Base-by-base conservation (phyloP, 2,888 invertebrate species). In the Orchesellides sinensis region DNA sequence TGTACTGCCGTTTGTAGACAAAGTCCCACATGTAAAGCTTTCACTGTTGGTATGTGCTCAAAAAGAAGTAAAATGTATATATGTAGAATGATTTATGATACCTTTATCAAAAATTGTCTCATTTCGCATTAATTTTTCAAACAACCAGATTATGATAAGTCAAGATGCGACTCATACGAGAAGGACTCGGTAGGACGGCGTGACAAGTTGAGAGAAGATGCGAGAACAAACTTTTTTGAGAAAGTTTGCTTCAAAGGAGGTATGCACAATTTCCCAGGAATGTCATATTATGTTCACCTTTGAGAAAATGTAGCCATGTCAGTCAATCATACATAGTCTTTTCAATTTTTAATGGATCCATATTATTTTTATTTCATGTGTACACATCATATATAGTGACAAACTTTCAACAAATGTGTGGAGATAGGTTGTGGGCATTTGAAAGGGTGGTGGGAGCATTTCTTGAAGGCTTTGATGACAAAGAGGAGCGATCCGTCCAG, bases 401-500 rank as follows among this genome's bases (percentile, higher is more conserved):
- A 32, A 89, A 90, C 73, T 90, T 90, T 86, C 89, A 89, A 69
- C 88, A 89, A 68, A 88, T 90, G 73, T 91, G 91, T 82, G 90
- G 90, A 0, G 90, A 90, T 80, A 89, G 90, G 2, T 88, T 90
- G n/a, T 91, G 91, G 91, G 90, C 91, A 6, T 91, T 92, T 88
- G 92, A 92, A 84, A 88, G 92, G 25, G 91, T 91, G 35, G 89
- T 91, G 6, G 91, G 91, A 59, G 90, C 90, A 4, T 90, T 88
- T 68, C 87, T 91, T 45, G 90, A 91, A 63, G 90, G 90, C 14
- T 90, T 90, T 86, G 90, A 90, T 81, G 90, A 91, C 87, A 89
- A 89, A 77, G 90, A 90, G 75, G 89, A 90, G 32, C 86, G 89
- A 17, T 89, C 89, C 54, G 89, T 91, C 2, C 90, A 90, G 82